Evolutionary conservation across 2,888 invertebrate species (phyloP).

Genomic region (Rhagium mordax): DNA sequence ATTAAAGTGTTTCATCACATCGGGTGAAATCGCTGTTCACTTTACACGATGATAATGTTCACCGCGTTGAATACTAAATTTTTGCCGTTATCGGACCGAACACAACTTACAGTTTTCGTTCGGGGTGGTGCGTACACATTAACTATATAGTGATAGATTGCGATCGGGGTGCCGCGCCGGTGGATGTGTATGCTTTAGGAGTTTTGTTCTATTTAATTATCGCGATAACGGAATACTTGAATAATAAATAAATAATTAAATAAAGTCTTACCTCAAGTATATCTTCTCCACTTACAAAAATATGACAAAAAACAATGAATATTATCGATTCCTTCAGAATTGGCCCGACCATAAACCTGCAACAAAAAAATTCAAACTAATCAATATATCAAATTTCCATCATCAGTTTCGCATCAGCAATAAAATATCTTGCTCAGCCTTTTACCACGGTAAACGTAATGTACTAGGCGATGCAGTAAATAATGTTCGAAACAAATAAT

Average conservation of each 20-base stretch:
- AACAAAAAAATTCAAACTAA: slow-evolving; percentile 45
- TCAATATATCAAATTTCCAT: too few relatives aligned
- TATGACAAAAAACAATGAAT: slow-evolving; percentile 58
- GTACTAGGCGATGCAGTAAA: too few relatives aligned
- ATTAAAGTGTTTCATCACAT: slow-evolving; percentile 62
- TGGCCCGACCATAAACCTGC: slow-evolving; percentile 65
- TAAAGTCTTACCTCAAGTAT: slow-evolving; percentile 62
- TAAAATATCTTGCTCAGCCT: too few relatives aligned
- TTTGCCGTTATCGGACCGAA: background rate
- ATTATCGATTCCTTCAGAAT: slow-evolving; percentile 58
- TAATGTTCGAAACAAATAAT: too few relatives aligned
- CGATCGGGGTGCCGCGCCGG: background rate
- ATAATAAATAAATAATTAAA: too few relatives aligned
- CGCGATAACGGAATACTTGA: too few relatives aligned
- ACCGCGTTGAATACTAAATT: slow-evolving; percentile 35
- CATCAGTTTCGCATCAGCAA: too few relatives aligned
- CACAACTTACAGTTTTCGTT: background rate
- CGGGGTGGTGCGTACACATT: background rate
- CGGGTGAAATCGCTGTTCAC: slow-evolving; percentile 10
- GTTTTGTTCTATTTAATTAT: background rate
- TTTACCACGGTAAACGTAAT: too few relatives aligned
- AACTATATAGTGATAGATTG: background rate
- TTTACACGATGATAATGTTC: slow-evolving; percentile 32
- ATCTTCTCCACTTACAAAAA: slow-evolving; percentile 57
- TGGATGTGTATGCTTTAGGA: background rate